Conservation (phyloP, 2,113 vertebrate species). For the Eptesicus fuscus region DNA sequence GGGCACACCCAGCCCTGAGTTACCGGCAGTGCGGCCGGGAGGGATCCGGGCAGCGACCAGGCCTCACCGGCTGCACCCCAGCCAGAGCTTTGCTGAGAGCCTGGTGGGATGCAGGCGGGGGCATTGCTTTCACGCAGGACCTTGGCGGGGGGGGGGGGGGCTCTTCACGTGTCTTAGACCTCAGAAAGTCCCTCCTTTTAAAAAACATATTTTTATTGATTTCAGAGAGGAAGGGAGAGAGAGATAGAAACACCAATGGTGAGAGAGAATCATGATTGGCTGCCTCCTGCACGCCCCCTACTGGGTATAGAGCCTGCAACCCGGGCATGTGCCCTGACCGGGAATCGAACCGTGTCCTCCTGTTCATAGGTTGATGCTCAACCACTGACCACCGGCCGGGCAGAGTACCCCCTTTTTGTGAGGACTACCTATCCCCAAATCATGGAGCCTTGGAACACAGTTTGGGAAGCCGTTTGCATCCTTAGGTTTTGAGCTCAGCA, state of each 20-base stretch:
- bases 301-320: too few relatives aligned
- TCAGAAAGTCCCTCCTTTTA: neutral
- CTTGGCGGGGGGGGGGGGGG: neutral
- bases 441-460: neutral
- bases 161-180: neutral
- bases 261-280: too few relatives aligned
- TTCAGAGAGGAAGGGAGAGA: too few relatives aligned
- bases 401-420: neutral
- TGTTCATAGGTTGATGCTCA: too few relatives aligned
- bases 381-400: too few relatives aligned
- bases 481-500: neutral
- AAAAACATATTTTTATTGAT: too few relatives aligned
- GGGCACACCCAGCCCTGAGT: neutral
- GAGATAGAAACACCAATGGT: too few relatives aligned
- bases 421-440: neutral
- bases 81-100: neutral
- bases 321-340: too few relatives aligned
- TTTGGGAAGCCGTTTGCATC: neutral
- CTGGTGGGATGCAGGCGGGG: neutral
- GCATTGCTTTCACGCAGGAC: neutral
- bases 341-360: too few relatives aligned
- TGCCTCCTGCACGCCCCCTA: too few relatives aligned
- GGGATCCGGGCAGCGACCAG: neutral
- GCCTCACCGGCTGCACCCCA: neutral
- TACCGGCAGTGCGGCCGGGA: fast-evolving